Evolutionary conservation across 1,140 invertebrate species (phyloP).

Genomic region (Harpegnathos saltator): DNA sequence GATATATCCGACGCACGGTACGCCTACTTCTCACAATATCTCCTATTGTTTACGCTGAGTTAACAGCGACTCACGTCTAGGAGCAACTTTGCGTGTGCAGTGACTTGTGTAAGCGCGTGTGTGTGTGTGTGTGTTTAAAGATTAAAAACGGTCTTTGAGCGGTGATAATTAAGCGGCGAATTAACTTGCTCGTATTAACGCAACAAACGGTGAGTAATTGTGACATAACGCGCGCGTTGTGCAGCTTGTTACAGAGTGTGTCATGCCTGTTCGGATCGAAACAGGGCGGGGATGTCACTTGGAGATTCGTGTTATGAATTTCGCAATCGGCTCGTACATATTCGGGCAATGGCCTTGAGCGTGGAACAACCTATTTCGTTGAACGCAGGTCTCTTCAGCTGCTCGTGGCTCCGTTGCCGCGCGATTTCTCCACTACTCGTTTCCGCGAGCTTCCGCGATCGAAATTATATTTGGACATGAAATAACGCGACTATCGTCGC

Average conservation of each 20-base stretch:
- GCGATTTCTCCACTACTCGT: conserved; percentile 15
- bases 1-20: no score
- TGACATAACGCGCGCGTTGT: not conserved
- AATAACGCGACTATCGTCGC: not conserved
- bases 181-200: not conserved
- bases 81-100: no score
- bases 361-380: not conserved
- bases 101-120: no score
- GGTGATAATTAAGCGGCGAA: not conserved
- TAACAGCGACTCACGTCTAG: no score
- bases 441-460: not conserved
- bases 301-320: conserved; percentile 54
- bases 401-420: conserved; percentile 5
- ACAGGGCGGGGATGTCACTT: conserved; percentile 34
- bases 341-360: conserved; percentile 31
- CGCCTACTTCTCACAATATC: no score
- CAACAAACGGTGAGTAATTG: conserved; percentile 2
- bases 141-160: not conserved
- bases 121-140: not conserved
- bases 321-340: conserved; percentile 68
- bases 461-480: not conserved
- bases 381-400: no score
- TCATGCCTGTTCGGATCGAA: not conserved
- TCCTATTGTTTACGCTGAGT: no score
- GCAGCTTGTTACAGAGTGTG: no score